These are phyloP conservation scores for Ctenomys sociabilis DNA, from an alignment of 2,113 vertebrate genomes.

Conservation along the genomic window DNA sequence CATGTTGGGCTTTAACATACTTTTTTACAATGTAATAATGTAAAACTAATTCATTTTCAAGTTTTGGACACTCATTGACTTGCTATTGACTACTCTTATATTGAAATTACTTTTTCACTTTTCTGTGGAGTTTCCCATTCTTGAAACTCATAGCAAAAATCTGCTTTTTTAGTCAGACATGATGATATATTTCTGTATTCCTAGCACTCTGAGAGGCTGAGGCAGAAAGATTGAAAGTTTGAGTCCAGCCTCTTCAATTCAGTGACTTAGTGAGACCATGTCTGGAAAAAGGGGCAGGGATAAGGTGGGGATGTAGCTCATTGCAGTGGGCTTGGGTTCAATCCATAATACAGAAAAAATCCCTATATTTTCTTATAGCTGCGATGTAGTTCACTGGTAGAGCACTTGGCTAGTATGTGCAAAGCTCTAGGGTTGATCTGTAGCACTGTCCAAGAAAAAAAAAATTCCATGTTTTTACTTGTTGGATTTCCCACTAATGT, in stretches of 20 bases:
- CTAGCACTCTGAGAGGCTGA: not conserved
- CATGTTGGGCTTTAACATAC: not conserved
- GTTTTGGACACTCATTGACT: not conserved
- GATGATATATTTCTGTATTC: not conserved
- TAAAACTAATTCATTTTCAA: conserved; percentile 42
- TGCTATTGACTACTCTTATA: conserved; percentile 25
- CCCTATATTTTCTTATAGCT: not conserved
- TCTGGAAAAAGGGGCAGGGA: not conserved
- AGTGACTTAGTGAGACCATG: not conserved
- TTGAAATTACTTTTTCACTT: conserved; percentile 55
- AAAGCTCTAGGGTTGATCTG: not conserved
- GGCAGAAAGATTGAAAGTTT: not conserved
- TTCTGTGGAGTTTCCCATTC: not conserved
- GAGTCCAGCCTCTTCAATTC: not conserved
- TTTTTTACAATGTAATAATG: not conserved
- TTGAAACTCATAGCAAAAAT: conserved; percentile 18
- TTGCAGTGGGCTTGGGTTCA: not conserved
- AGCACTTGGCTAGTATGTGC: not conserved
- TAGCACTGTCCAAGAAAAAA: not conserved
- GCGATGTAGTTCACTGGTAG: not conserved
- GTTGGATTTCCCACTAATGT: conserved; percentile 4
- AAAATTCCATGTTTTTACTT: not conserved
- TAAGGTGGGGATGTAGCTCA: not conserved
- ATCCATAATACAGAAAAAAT: not conserved
- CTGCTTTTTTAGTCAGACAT: not conserved